phyloP scores from a whole-genome alignment of 2,888 invertebrate genomes.

The Lithosia quadra region DNA sequence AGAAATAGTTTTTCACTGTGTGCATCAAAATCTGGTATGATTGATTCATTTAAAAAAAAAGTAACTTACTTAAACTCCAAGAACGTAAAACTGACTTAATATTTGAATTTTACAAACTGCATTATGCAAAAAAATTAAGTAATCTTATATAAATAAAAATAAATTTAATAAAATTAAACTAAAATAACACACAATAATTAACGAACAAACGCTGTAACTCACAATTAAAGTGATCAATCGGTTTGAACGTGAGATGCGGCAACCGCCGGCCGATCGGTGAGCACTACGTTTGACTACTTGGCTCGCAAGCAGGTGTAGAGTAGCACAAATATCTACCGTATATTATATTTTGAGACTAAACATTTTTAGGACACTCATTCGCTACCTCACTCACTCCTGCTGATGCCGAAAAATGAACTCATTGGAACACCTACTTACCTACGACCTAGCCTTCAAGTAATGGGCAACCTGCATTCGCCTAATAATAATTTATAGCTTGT shows the following conservation, averaged over 20 bases:
- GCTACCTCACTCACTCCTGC: conserved; percentile 59
- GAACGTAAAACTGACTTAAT: not conserved
- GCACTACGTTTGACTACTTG: conserved; percentile 72
- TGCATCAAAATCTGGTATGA: too few species aligned
- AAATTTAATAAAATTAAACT: conserved; percentile 9
- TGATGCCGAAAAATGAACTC: conserved; percentile 34
- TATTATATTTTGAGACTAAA: conserved; percentile 77
- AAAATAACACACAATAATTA: conserved; percentile 24
- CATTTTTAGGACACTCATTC: conserved; percentile 67
- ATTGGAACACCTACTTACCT: conserved; percentile 36
- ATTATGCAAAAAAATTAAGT: not conserved
- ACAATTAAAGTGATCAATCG: conserved; percentile 60
- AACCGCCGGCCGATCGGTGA: conserved; percentile 58
- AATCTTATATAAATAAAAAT: too few species aligned
- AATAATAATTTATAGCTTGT: conserved; percentile 49
- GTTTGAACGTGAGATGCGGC: conserved; percentile 59
- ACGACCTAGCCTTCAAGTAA: conserved; percentile 45
- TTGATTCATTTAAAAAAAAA: not conserved
- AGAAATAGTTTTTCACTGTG: not conserved
- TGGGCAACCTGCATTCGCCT: conserved; percentile 27
- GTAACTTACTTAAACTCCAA: not conserved
- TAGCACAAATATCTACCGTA: conserved; percentile 72
- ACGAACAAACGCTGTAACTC: conserved; percentile 52
- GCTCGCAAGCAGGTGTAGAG: conserved; percentile 73
- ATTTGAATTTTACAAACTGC: not conserved